phyloP scores from a whole-genome alignment of 2,888 invertebrate species.

The Pinctada fucata region DNA sequence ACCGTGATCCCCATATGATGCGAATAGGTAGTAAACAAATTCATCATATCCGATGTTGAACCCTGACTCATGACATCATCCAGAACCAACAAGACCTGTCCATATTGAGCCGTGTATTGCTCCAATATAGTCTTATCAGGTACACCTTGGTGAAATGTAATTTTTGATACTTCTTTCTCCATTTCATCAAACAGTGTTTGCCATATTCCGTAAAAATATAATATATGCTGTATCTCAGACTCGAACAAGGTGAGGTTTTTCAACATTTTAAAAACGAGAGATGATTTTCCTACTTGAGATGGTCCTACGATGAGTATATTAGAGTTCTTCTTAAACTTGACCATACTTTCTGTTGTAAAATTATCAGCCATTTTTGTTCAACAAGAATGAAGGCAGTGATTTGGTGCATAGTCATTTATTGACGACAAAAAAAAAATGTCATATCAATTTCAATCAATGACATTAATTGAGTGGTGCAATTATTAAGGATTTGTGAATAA shows the following conservation, averaged over 20 bases:
- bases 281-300: slow-evolving; percentile 8
- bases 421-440: not conserved
- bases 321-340: slow-evolving; percentile 6
- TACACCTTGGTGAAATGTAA: slow-evolving; percentile 32
- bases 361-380: slow-evolving; percentile 4
- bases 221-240: slow-evolving; percentile 7
- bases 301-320: slow-evolving; percentile 7
- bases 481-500: not conserved
- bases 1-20: slow-evolving; percentile 38
- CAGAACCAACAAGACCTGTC: slow-evolving; percentile 25
- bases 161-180: slow-evolving; percentile 13
- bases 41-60: slow-evolving; percentile 16
- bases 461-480: not conserved
- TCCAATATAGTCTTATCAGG: slow-evolving; percentile 32
- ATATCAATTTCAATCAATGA: not conserved
- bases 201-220: slow-evolving; percentile 11
- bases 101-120: slow-evolving; percentile 20
- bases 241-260: slow-evolving; percentile 12
- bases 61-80: slow-evolving; percentile 38
- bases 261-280: slow-evolving; percentile 7
- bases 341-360: not conserved
- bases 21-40: slow-evolving; percentile 32
- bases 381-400: slow-evolving; percentile 1
- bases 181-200: slow-evolving; percentile 27
- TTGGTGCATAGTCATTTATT: not conserved